phyloP scores from a whole-genome alignment of 1,140 invertebrate species.

The Contarinia nasturtii region DNA sequence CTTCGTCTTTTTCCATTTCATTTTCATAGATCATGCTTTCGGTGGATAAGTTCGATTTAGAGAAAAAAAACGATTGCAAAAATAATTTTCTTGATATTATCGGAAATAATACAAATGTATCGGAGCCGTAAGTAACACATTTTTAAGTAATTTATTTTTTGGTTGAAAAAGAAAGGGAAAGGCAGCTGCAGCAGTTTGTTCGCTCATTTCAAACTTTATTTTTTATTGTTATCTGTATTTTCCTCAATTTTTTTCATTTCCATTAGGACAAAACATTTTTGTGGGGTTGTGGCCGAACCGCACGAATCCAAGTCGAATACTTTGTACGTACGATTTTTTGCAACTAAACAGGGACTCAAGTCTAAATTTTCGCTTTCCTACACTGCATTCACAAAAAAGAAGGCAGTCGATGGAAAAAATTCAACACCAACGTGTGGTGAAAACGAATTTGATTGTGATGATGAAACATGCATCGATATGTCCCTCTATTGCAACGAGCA shows the following conservation, averaged over 20 bases:
- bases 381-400: conserved; percentile 48
- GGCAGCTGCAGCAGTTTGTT: too few relatives aligned
- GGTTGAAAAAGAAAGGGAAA: conserved; percentile 1
- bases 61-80: conserved; percentile 65
- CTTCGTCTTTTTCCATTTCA: conserved; percentile 6
- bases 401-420: conserved; percentile 18
- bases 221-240: too few relatives aligned
- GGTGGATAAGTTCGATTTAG: conserved; percentile 44
- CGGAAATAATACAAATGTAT: conserved; percentile 39
- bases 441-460: conserved; percentile 65
- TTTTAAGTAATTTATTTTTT: neutral
- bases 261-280: conserved; percentile 42
- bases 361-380: conserved; percentile 49
- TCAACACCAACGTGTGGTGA: conserved; percentile 24
- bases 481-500: conserved; percentile 50
- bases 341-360: conserved; percentile 38
- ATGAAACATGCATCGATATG: conserved; percentile 58
- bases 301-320: conserved; percentile 37
- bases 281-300: conserved; percentile 57
- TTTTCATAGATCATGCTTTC: conserved; percentile 47
- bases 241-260: neutral
- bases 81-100: conserved; percentile 65
- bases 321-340: conserved; percentile 50
- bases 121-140: conserved; percentile 22
- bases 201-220: too few relatives aligned